A percentile compares a stretch with the other conserved stretches of the same genome.
These are phyloP conservation scores for Taphrorychus bicolor DNA, from an alignment of 2,888 invertebrate species.

Conservation along the genomic window DNA sequence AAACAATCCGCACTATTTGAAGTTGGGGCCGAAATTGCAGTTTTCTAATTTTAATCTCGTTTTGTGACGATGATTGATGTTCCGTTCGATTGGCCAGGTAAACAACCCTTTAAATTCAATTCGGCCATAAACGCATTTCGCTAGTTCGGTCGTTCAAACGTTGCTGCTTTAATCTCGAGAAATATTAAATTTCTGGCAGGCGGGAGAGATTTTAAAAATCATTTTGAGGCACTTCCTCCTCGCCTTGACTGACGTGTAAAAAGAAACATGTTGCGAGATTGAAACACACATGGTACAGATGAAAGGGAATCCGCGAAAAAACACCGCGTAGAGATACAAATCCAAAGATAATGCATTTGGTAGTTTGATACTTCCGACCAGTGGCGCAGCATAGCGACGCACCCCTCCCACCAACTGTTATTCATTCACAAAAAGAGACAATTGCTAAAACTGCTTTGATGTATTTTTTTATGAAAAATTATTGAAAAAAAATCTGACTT, in stretches of 20 bases:
- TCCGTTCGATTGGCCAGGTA: neutral
- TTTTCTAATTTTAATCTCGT: conserved; percentile 19
- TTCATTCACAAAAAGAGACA: too few relatives aligned
- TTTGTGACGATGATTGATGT: conserved; percentile 7
- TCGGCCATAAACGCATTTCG: too few relatives aligned
- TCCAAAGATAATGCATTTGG: conserved; percentile 37
- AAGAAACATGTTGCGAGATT: conserved; percentile 33
- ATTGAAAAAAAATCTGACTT: too few relatives aligned
- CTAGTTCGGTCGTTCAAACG: too few relatives aligned
- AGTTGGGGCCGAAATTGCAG: conserved; percentile 9
- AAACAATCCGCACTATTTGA: conserved; percentile 10
- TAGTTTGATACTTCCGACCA: conserved; percentile 34
- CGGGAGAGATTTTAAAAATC: conserved; percentile 27
- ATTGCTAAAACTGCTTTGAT: too few relatives aligned
- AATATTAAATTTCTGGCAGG: conserved; percentile 30
- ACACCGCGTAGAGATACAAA: conserved; percentile 33
- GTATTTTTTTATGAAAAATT: too few relatives aligned
- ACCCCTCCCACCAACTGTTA: too few relatives aligned
- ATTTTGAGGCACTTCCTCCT: conserved; percentile 35
- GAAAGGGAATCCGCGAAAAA: conserved; percentile 38
- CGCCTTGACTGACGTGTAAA: conserved; percentile 33
- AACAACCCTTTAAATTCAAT: neutral
- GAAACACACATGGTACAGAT: conserved; percentile 33
- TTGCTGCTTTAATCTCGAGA: conserved; percentile 1
- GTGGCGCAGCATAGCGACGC: conserved; percentile 6